Evolutionary conservation across 2,113 vertebrate species (phyloP).

Genomic region (Aldabrachelys gigantea): DNA sequence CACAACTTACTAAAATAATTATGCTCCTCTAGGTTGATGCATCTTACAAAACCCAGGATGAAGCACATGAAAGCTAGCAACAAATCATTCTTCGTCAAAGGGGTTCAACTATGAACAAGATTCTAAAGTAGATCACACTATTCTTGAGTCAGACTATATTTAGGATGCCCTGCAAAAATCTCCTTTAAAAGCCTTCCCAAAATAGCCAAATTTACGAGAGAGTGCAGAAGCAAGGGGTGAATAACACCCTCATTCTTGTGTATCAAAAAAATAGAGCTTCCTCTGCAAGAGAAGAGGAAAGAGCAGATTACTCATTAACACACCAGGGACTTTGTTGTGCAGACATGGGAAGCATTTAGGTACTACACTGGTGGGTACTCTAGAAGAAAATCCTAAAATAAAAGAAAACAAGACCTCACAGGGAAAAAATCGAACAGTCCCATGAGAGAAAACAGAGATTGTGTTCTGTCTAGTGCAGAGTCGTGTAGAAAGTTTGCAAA

Average conservation of each 20-base stretch:
- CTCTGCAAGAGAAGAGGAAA: background rate
- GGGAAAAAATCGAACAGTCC: background rate
- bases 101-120: background rate
- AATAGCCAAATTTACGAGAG: background rate
- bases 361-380: background rate
- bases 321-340: background rate
- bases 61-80: background rate
- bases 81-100: background rate
- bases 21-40: background rate
- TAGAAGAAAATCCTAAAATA: background rate
- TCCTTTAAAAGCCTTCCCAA: background rate
- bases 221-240: background rate
- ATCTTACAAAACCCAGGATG: background rate
- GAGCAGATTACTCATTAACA: background rate
- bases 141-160: background rate
- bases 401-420: background rate
- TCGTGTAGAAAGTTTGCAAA: background rate
- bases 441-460: background rate
- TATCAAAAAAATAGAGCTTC: background rate
- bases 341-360: background rate
- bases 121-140: background rate
- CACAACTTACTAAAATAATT: background rate
- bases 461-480: background rate
- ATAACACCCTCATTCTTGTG: background rate
- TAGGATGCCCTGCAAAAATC: background rate